Conservation (phyloP, 23 tunicate species). For the Phallusia fumigata region DNA sequence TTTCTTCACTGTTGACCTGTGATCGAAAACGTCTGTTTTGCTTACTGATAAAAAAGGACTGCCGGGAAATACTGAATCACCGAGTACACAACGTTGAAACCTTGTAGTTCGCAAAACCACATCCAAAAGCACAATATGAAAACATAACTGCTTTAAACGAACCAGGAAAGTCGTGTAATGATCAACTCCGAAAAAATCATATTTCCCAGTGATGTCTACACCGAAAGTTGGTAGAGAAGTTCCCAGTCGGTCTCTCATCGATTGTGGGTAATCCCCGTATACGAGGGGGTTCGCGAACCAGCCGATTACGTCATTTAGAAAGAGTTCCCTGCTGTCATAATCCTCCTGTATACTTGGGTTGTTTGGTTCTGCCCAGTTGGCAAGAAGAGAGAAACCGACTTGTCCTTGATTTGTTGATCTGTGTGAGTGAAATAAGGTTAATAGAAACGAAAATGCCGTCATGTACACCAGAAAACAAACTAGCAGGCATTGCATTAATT, state of each 20-base stretch:
- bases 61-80: no score
- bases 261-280: slow-evolving; percentile 18
- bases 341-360: slow-evolving; percentile 65
- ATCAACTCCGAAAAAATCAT: slow-evolving; percentile 72
- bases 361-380: slow-evolving; percentile 69
- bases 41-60: no score
- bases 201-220: slow-evolving; percentile 17
- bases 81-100: no score
- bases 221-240: slow-evolving; percentile 38
- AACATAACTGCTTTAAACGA: background rate
- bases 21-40: no score
- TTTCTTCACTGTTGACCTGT: slow-evolving; percentile 34
- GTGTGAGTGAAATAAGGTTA: background rate
- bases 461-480: no score
- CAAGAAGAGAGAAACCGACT: slow-evolving; percentile 64
- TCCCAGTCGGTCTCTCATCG: slow-evolving; percentile 30
- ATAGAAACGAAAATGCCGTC: no score
- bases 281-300: slow-evolving; percentile 61
- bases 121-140: no score
- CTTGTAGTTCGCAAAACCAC: no score
- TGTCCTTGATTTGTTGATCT: slow-evolving; percentile 17
- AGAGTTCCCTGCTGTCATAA: slow-evolving; percentile 48
- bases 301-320: slow-evolving; percentile 43
- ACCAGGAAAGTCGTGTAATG: slow-evolving; percentile 68
- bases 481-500: background rate